Evolutionary conservation across 92 coral and sea anemone genomes (phyloP), one percentile per base, ranked within the genome.

Genomic region (Epizoanthus stellaris): DNA sequence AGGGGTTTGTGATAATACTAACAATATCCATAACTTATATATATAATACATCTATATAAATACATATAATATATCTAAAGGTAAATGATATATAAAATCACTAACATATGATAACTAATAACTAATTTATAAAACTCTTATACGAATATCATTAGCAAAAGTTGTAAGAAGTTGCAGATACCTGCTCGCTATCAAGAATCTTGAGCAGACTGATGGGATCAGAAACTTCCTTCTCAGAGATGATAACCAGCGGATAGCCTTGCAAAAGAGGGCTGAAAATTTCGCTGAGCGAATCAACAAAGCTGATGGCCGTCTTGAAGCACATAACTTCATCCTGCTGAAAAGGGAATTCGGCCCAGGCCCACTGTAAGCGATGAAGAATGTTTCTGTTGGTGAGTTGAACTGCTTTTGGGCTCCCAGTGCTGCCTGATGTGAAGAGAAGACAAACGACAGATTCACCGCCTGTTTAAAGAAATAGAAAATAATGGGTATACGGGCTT

Each of bases 361-460:
- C 64, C 64, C 64, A 59, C 64, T 59, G 64, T 4, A 59, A 20
- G n/a, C 64, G 64, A 20, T 59, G 64, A 13, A 59, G 64, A 10
- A 59, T 59, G n/a, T 59, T 59, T 15, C n/a, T 59, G 64, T 59
- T 59, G 14, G 64, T 59, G n/a, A 59, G 64, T 59, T 59, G 64
- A 59, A 59, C 64, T 13, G 64, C 64, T 59, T 59, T 59, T 10
- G 64, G 64, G n/a, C n/a, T 59, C n/a, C 64, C 64, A 4, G 64
- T 59, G 64, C n/a, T 13, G n/a, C 64, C 64, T 13, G 64, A 59
- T 59, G 64, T 59, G 64, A 59, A 59, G 13, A 59, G 64, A 15
- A 16, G n/a, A 59, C 64, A 59, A 15, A 59, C 64, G 4, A 59
- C 64, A 3, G 64, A 59, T 0, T 15, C 64, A 15, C 64, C 64